Base-by-base conservation (phyloP, 2,797 vertebrate species). In the Tokudaia tokunoshimensis region DNA sequence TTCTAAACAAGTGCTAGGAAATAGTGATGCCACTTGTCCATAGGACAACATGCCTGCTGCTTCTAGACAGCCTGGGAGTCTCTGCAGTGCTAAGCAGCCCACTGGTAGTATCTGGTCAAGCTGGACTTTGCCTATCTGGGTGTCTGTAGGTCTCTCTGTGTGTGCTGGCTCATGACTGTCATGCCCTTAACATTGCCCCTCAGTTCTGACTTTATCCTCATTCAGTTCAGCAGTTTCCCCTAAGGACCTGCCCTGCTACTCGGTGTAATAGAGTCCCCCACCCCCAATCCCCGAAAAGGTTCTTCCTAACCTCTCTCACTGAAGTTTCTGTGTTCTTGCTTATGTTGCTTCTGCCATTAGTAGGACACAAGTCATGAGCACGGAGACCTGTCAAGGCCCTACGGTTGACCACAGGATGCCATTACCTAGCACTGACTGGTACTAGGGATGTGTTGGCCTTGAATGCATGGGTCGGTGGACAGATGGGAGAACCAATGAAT, bases 91-190 rank as follows among this genome's bases (percentile, higher is more conserved):
- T 37, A 15, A 34, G 22, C 3, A 3, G 80, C 34, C 50, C 3
- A 14, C 61, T 79, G 50, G 31, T 57, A 59, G 24, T 31, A 17
- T 12, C 44, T 29, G 22, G 29, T 44, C 3, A 19, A 4, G 20
- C 70, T 4, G 0, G 11, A n/a, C 22, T 31, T 0, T 5, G 24
- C n/a, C 57, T 26, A 0, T 8, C 3, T 10, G 10, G n/a, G 47
- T 79, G 13, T 37, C 61, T 24, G 11, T 14, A 3, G 29, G 47
- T 79, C 5, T 26, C 70, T 14, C 8, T 67, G 81, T 17, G 0
- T 55, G 34, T 59, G 41, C 0, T 15, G 34, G 26, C 0, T 2
- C 59, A 31, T 19, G 34, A 24, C 86, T 20, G 37, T 31, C 15
- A 14, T 14, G 1, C 1, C 1, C 10, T 0, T n/a, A 76, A 24